phyloP scores from a whole-genome alignment of 2,797 vertebrate genomes.

The Enteromius paludinosus region DNA sequence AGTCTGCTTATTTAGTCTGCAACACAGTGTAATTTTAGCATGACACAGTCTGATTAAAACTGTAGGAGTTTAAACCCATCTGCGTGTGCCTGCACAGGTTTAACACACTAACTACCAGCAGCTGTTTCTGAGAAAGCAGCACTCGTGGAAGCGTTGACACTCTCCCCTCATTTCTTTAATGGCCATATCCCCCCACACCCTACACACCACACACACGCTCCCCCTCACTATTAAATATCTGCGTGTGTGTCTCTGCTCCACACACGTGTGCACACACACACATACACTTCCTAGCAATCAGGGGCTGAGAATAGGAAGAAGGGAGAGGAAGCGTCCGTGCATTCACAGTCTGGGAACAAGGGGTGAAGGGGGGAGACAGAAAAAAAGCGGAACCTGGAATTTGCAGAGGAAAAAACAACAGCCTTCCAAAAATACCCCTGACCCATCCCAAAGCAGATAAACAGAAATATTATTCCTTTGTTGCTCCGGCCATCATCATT shows the following conservation, averaged over 20 bases:
- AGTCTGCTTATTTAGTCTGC: conserved; percentile 40
- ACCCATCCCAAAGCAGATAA: conserved; percentile 81
- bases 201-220: conserved; percentile 36
- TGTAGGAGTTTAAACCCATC: conserved; percentile 31
- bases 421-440: conserved; percentile 81
- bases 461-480: conserved; percentile 77
- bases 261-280: conserved; percentile 63
- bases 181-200: conserved; percentile 78
- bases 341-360: conserved; percentile 85
- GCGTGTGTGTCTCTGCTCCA: conserved; percentile 8
- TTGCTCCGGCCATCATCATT: conserved; percentile 68
- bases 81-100: conserved; percentile 34
- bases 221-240: conserved; percentile 37
- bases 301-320: conserved; percentile 85
- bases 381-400: conserved; percentile 85
- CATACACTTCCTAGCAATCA: conserved; percentile 79
- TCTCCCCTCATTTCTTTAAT: conserved; percentile 75
- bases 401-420: conserved; percentile 85
- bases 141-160: conserved; percentile 79
- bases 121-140: conserved; percentile 78
- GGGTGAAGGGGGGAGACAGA: conserved; percentile 74
- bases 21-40: conserved; percentile 15
- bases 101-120: conserved; percentile 71
- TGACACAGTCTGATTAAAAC: conserved; percentile 22
- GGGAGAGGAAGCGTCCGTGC: conserved; percentile 80